A percentile compares a stretch with the other conserved stretches of the same genome.
Conservation (phyloP, 2,888 invertebrate species). For the Ryuthela nishihirai region DNA sequence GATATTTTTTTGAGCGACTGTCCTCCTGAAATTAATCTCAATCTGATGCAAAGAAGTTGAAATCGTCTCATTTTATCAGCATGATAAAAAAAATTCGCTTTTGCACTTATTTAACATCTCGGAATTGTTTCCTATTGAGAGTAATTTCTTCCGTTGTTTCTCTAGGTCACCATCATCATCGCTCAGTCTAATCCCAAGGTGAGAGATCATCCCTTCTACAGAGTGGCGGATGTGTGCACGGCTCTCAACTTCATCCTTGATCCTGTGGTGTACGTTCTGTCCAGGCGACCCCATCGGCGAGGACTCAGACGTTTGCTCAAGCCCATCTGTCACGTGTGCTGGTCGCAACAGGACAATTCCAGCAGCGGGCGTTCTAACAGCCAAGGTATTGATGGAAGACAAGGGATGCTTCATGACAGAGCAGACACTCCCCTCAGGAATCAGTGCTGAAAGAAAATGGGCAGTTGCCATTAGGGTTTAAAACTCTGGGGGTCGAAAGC, state of each 20-base stretch:
- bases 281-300: conserved; percentile 28
- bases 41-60: too few species aligned
- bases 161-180: conserved; percentile 64
- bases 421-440: too few species aligned
- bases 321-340: conserved; percentile 29
- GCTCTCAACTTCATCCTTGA: conserved; percentile 77
- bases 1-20: too few species aligned
- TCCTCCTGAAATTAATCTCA: too few species aligned
- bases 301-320: conserved; percentile 22
- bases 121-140: too few species aligned
- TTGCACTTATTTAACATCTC: too few species aligned
- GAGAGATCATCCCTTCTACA: conserved; percentile 53
- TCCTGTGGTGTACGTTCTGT: conserved; percentile 55
- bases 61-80: too few species aligned
- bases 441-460: too few species aligned
- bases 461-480: too few species aligned
- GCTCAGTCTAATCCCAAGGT: conserved; percentile 54
- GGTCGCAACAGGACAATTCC: conserved; percentile 3
- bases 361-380: conserved; percentile 10
- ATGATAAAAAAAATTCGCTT: too few species aligned
- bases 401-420: too few species aligned
- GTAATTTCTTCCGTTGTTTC: not conserved
- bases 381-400: conserved; percentile 13
- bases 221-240: conserved; percentile 68
- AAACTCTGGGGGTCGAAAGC: too few species aligned